Evolutionary conservation across 2,113 vertebrate genomes (phyloP).

Genomic region (Amblyornis subalaris): DNA sequence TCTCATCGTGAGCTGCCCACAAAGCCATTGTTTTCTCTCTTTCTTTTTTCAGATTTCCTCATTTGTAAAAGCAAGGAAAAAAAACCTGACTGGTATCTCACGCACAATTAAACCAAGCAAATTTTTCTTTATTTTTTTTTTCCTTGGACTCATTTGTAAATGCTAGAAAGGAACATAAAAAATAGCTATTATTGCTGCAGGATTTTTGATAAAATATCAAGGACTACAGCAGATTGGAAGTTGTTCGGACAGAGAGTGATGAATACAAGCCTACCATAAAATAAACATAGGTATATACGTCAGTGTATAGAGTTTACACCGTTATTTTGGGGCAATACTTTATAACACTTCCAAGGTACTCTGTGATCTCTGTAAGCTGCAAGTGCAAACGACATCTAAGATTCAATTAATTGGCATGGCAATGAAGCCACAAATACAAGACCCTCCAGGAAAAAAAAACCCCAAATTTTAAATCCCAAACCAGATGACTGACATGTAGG

Average conservation of each 20-base stretch:
- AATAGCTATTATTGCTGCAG: background rate
- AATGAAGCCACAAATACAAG: background rate
- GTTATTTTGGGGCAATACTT: background rate
- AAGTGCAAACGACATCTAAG: background rate
- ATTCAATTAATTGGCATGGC: background rate
- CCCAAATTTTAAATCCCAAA: background rate
- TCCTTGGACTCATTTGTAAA: background rate
- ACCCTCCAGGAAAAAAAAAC: background rate
- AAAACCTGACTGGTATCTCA: accelerated
- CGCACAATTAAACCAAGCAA: background rate
- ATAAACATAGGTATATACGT: background rate
- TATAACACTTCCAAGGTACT: background rate
- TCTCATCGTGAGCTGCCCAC: background rate
- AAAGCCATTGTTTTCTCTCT: background rate
- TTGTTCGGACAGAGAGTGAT: background rate
- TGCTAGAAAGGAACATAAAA: background rate
- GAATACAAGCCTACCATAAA: background rate
- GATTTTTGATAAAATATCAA: background rate
- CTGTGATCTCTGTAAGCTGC: background rate
- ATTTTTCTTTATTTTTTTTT: accelerated
- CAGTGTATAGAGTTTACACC: background rate
- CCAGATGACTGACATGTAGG: background rate
- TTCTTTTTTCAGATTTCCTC: background rate
- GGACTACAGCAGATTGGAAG: background rate
- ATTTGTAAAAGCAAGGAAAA: background rate